Percentiles rank a stretch among this genome's conserved stretches.
These are phyloP conservation scores for Agriopis leucophaearia DNA, from an alignment of 2,888 invertebrate genomes.

Conservation along the genomic window DNA sequence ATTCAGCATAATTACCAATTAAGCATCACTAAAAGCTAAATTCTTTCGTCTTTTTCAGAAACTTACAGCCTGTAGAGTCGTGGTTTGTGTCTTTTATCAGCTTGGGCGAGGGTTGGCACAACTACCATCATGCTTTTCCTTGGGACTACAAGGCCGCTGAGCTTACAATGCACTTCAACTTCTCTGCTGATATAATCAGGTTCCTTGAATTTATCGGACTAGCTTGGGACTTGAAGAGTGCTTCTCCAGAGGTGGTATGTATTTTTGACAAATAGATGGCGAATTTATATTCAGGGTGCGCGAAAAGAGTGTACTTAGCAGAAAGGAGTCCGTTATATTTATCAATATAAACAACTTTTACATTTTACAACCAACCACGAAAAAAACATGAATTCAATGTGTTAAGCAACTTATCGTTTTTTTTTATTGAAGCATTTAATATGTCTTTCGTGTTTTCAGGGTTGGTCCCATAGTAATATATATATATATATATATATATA, in stretches of 20 bases:
- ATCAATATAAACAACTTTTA: too few relatives aligned
- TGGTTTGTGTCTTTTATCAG: conserved; percentile 89
- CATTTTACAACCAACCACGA: too few relatives aligned
- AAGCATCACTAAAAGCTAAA: background rate
- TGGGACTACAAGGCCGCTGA: conserved; percentile 97
- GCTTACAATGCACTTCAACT: conserved; percentile 88
- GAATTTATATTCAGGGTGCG: too few relatives aligned
- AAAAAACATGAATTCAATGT: too few relatives aligned
- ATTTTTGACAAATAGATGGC: background rate
- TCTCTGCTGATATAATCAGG: conserved; percentile 88
- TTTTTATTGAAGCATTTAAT: too few relatives aligned
- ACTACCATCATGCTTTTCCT: conserved; percentile 96
- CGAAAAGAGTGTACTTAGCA: too few relatives aligned
- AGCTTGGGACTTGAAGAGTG: conserved; percentile 88
- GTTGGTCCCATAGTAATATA: too few relatives aligned
- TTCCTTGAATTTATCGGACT: conserved; percentile 86
- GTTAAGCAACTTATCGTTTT: too few relatives aligned
- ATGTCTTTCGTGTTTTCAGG: too few relatives aligned
- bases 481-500: too few relatives aligned
- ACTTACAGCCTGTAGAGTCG: conserved; percentile 92
- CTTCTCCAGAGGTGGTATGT: conserved; percentile 69
- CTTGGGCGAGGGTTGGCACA: conserved; percentile 96
- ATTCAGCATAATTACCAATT: background rate
- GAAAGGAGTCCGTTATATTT: too few relatives aligned
- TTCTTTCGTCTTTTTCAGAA: conserved; percentile 72